Base-by-base conservation (phyloP, 2,888 invertebrate genomes). In the Lepidochitona cinerea region DNA sequence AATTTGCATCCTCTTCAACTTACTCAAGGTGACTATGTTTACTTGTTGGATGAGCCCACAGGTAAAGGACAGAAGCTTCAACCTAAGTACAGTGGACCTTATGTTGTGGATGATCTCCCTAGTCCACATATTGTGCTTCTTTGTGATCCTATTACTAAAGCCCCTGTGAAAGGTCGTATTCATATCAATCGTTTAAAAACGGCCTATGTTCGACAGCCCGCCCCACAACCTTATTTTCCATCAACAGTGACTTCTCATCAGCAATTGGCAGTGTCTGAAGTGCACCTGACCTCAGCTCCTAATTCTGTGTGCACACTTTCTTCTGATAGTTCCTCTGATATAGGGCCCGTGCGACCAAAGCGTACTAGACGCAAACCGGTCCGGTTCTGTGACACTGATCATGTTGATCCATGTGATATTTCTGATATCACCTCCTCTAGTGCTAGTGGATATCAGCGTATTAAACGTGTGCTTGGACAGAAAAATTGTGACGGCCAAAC, bases 181-280 rank as follows among this genome's bases (percentile, higher is more conserved):
- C 78, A 79, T 68, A 53, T 81, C 33, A 72, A 77, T 36, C 66
- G 78, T 53, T 70, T 81, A 1, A 79, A 81, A 70, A 37, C 71
- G 29, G 77, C 78, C 26, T 75, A 77, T 73, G 75, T 79, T 29
- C 54, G 79, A 18, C 69, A 74, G 7, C 76, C 79, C 3, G 36
- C 2, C 7, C 77, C 77, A 12, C n/a, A 68, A 29, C 54, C 70
- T 35, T 76, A 77, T 68, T 74, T n/a, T n/a, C 37, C 37, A 14
- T 36, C 37, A 36, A 59, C 59, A 26, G 59, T 59, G 18, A 29
- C 59, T n/a, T n/a, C n/a, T n/a, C n/a, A n/a, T n/a, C n/a, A n/a
- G n/a, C n/a, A n/a, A n/a, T n/a, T n/a, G n/a, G n/a, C n/a, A n/a
- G n/a, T n/a, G n/a, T n/a, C n/a, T n/a, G n/a, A n/a, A n/a, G n/a